A percentile compares a stretch with the other conserved stretches of the same genome.
Conservation (phyloP, 2,888 invertebrate genomes). For the Pollenia labialis region DNA sequence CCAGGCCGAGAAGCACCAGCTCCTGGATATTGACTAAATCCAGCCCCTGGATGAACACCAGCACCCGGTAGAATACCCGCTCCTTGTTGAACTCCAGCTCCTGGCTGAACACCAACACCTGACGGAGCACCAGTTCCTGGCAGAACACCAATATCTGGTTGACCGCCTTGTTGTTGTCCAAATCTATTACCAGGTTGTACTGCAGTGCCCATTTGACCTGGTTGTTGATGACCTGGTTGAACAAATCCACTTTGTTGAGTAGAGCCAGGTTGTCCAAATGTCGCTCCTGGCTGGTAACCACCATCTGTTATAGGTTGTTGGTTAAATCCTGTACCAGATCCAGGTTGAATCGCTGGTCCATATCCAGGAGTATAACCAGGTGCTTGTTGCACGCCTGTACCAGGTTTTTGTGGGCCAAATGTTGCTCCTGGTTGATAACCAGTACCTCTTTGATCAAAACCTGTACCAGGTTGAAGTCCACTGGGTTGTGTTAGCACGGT, state of each 20-base stretch:
- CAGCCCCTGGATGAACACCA: slow-evolving; percentile 17
- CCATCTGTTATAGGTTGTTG: slow-evolving; percentile 10
- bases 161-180: slow-evolving; percentile 41
- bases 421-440: slow-evolving; percentile 14
- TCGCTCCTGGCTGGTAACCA: slow-evolving; percentile 10
- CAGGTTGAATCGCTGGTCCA: slow-evolving; percentile 33
- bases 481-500: slow-evolving; percentile 14
- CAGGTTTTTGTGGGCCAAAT: slow-evolving; percentile 26
- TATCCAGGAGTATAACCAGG: slow-evolving; percentile 33
- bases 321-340: slow-evolving; percentile 15
- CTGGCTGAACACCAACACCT: slow-evolving; percentile 31
- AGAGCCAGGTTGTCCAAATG: slow-evolving; percentile 8
- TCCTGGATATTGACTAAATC: slow-evolving; percentile 8
- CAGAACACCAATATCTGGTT: slow-evolving; percentile 38
- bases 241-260: not conserved
- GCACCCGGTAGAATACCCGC: slow-evolving; percentile 13
- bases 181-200: slow-evolving; percentile 40
- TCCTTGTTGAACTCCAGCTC: slow-evolving; percentile 27
- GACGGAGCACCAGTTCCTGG: slow-evolving; percentile 4
- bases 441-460: slow-evolving; percentile 7
- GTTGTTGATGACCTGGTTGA: not conserved
- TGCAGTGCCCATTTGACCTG: not conserved
- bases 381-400: slow-evolving; percentile 40
- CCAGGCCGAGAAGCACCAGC: slow-evolving; percentile 34
- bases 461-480: slow-evolving; percentile 22